Evolutionary conservation across 2,113 vertebrate species (phyloP).

Genomic region (Urocolius indicus): DNA sequence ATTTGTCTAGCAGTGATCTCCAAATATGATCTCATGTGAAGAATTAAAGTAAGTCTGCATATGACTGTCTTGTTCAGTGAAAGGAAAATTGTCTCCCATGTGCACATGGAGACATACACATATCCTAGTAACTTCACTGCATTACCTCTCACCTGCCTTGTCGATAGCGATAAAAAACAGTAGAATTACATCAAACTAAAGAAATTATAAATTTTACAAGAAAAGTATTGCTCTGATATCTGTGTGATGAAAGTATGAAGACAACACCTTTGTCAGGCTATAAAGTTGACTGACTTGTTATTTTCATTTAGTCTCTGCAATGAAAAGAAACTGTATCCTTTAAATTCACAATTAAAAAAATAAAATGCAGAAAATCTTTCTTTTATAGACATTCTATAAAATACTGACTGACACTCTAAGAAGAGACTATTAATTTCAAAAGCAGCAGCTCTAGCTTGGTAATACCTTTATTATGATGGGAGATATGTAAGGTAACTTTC

Average conservation of each 20-base stretch:
- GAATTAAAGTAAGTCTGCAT: neutral
- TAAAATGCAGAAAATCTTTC: neutral
- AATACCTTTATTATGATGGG: neutral
- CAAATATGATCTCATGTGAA: neutral
- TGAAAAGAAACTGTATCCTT: neutral
- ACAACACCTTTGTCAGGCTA: conserved; percentile 7
- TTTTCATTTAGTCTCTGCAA: conserved; percentile 26
- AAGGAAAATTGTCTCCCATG: neutral
- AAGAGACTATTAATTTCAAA: neutral
- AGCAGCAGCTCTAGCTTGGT: neutral
- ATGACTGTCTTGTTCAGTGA: neutral
- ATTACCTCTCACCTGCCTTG: neutral
- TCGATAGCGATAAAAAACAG: neutral
- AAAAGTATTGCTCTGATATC: conserved; percentile 23
- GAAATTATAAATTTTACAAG: neutral
- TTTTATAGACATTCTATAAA: neutral
- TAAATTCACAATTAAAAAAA: neutral
- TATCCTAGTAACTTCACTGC: neutral
- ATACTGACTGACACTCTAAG: neutral
- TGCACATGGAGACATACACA: neutral
- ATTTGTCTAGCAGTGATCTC: neutral
- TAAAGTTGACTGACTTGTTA: conserved; percentile 30
- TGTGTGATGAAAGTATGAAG: neutral
- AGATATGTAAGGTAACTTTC: neutral
- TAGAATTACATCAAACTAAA: conserved; percentile 43